A percentile compares a stretch with the other conserved stretches of the same genome.
Evolutionary conservation across 2,888 invertebrate species (phyloP).

Genomic region (Trissoscelio sp.): DNA sequence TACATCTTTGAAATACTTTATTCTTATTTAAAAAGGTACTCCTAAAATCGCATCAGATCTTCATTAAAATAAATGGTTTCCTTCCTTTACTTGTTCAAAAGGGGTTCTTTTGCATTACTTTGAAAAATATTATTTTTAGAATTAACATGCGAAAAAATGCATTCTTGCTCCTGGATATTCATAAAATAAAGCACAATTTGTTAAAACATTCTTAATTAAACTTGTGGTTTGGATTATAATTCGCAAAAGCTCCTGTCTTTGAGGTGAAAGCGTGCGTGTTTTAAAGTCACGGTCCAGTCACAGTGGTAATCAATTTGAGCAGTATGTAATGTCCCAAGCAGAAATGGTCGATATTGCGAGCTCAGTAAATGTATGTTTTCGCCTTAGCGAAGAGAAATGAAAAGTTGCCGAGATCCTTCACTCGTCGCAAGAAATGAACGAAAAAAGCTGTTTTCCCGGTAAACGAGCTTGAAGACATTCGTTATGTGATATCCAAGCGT

Average conservation of each 20-base stretch:
- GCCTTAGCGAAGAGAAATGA: conserved; percentile 60
- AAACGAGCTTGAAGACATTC: conserved; percentile 62
- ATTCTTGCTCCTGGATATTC: not conserved
- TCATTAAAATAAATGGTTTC: too few relatives aligned
- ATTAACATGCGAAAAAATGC: not conserved
- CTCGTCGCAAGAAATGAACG: conserved; percentile 59
- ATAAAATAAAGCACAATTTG: not conserved
- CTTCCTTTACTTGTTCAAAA: too few relatives aligned
- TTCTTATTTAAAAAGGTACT: too few relatives aligned
- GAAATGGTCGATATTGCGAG: conserved; percentile 62
- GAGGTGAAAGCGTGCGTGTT: conserved; percentile 25
- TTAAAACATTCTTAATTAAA: conserved; percentile 24
- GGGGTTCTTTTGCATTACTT: too few relatives aligned
- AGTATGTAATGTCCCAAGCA: conserved; percentile 55
- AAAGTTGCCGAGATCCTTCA: conserved; percentile 66
- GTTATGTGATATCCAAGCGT: conserved; percentile 54
- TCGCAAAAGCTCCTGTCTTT: too few relatives aligned
- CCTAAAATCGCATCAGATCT: too few relatives aligned
- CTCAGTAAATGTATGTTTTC: conserved; percentile 58
- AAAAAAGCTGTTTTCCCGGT: conserved; percentile 64
- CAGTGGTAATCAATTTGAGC: conserved; percentile 61
- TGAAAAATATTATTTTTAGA: too few relatives aligned
- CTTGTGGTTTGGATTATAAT: not conserved
- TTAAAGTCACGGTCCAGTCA: conserved; percentile 29
- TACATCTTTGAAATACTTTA: too few relatives aligned